Evolutionary conservation across 2,888 invertebrate genomes (phyloP), one percentile per base, ranked within the genome.

Genomic region (Quadriops clusia): DNA sequence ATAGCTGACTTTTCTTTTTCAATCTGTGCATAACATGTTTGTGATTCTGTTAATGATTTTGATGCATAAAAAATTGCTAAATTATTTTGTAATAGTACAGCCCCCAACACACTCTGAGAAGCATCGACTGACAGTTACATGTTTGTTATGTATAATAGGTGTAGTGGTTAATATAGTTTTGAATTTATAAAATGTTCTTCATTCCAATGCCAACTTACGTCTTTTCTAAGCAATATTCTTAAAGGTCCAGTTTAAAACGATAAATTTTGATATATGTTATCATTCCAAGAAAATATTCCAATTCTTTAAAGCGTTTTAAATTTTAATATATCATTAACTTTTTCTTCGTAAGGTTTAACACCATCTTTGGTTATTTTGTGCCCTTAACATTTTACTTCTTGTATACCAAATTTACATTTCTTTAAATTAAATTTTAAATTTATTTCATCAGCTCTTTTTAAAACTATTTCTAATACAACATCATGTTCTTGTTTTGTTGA

Each of bases 401-500:
- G 21, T 21, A 26, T 14, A 31, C 30, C 35, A 17, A 24, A 40
- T 22, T 42, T 28, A 16, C 36, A 16, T 15, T 42, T 42, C 15
- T 33, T 28, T 8, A 17, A 9, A 22, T 42, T 38, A 28, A 43
- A 44, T 28, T 39, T 31, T 7, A 37, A 21, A 31, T 39, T 37
- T 17, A 15, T 22, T 25, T 37, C 20, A 25, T 24, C 17, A 23
- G 47, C 31, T 18, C 36, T 27, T 10, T 39, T 26, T 11, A 37
- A 8, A 43, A 42, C 33, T 36, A 17, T 11, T 23, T 37, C 10
- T 42, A 31, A 13, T 35, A 36, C 12, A 33, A 6, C 8, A 25
- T 46, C 31, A 39, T 45, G 44, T 26, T 40, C 34, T 6, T 36
- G 34, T 24, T 39, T 28, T 28, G 38, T 29, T 24, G 37, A 32